Conservation (phyloP, 2,888 invertebrate species). For the Eurytoma californica region DNA sequence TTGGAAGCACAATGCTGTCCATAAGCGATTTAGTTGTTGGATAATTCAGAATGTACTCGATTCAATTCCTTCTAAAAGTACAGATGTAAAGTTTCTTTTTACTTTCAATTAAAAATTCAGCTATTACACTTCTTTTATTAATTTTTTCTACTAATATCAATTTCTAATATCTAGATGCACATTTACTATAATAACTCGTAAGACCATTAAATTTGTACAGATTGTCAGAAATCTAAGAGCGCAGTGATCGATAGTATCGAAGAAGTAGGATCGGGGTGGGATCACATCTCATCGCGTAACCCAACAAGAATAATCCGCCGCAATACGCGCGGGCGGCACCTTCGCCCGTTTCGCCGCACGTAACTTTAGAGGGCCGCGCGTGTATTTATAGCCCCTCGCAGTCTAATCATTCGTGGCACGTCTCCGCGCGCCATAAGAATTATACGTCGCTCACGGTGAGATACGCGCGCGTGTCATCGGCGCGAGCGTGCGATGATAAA, state of each 20-base stretch:
- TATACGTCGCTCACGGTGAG: slow-evolving; percentile 6
- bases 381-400: slow-evolving; percentile 38
- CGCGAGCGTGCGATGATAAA: slow-evolving; percentile 53
- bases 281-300: background rate
- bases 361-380: slow-evolving; percentile 38
- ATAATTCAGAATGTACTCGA: too few species aligned
- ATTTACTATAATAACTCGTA: too few species aligned
- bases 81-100: too few species aligned
- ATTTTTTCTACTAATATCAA: too few species aligned
- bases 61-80: too few species aligned
- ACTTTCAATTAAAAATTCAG: too few species aligned
- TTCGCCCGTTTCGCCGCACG: slow-evolving; percentile 32
- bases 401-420: slow-evolving; percentile 69
- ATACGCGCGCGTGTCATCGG: background rate
- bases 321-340: background rate
- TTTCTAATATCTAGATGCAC: too few species aligned
- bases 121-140: too few species aligned
- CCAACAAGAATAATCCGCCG: background rate
- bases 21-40: too few species aligned
- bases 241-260: slow-evolving; percentile 12
- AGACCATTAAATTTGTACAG: too few species aligned
- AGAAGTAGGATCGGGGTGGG: slow-evolving; percentile 23
- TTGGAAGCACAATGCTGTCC: background rate
- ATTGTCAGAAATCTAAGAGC: background rate
- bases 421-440: slow-evolving; percentile 58